Evolutionary conservation across 2,113 vertebrate species (phyloP), one percentile per base, ranked within the genome.

Genomic region (Seriola dumerili): DNA sequence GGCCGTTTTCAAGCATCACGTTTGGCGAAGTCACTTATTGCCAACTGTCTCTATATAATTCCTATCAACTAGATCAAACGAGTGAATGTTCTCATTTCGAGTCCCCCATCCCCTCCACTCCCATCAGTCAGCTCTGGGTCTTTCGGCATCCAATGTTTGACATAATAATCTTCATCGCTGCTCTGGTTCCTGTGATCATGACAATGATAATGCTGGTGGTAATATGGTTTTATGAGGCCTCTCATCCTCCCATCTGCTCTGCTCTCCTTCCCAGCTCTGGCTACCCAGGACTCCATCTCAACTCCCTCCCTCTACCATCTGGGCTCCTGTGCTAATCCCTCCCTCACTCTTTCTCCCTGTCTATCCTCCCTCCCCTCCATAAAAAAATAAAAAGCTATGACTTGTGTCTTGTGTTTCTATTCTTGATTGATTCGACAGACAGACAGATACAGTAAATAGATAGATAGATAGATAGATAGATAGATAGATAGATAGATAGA

Each of bases 141-240:
- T 64, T 80, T 79, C 55, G 1, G 68, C 69, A 63, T 80, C 29
- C 62, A 75, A 59, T 68, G 62, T 38, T 66, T 44, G 55, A 83
- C 81, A 83, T 86, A 92, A 93, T 89, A 85, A 91, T 87, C 92
- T 88, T 87, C 85, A 86, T 81, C n/a, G 62, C 78, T 74, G 78
- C 74, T 83, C 23, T 89, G 88, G 76, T 80, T 92, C 87, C 81
- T 92, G 79, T 84, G 87, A 87, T 88, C 80, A 92, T 90, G 90
- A 93, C 85, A 86, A 86, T 84, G 82, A 91, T 93, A 92, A 92
- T 91, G 83, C 90, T 62, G 59, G 69, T 75, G 88, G 77, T 93
- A 93, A 93, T 94, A 86, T 91, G 90, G 88, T 94, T 95, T 94
- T 91, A 94, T 93, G 91, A 91, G 79, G 89, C 89, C 79, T 91